Conservation (phyloP, 2,113 vertebrate genomes). For the Pachypanchax playfairii region DNA sequence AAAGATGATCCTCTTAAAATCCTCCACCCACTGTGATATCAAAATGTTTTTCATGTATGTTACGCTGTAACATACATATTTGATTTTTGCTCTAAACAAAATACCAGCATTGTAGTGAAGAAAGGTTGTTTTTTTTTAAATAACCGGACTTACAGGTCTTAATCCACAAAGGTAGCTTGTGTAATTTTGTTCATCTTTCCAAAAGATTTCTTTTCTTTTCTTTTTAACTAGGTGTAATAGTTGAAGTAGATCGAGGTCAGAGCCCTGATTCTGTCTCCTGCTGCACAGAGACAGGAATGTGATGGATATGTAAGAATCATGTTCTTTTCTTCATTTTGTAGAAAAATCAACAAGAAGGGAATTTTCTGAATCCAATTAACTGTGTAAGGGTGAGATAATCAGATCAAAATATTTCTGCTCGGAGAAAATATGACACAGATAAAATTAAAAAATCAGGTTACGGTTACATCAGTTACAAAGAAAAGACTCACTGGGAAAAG, state of each 20-base stretch:
- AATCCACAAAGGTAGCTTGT: too few species aligned
- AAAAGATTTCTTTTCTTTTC: too few species aligned
- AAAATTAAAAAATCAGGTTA: not conserved
- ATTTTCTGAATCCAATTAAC: too few species aligned
- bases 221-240: slow-evolving; percentile 3
- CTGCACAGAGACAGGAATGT: slow-evolving; percentile 13
- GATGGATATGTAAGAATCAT: slow-evolving; percentile 13
- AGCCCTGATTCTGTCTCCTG: slow-evolving; percentile 32
- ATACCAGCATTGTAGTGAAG: too few species aligned
- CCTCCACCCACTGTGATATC: not conserved
- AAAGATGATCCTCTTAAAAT: slow-evolving; percentile 19
- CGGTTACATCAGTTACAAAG: not conserved
- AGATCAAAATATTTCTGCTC: slow-evolving; percentile 32
- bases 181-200: too few species aligned
- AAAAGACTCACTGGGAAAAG: slow-evolving; percentile 15
- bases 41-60: not conserved
- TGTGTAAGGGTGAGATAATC: slow-evolving; percentile 18
- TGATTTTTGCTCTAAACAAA: too few species aligned
- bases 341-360: not conserved
- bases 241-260: slow-evolving; percentile 54
- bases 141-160: too few species aligned
- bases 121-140: too few species aligned
- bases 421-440: not conserved
- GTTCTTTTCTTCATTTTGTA: slow-evolving; percentile 5
- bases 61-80: too few species aligned